Conservation (phyloP, 2,797 vertebrate genomes). For the Thalassophryne amazonica region DNA sequence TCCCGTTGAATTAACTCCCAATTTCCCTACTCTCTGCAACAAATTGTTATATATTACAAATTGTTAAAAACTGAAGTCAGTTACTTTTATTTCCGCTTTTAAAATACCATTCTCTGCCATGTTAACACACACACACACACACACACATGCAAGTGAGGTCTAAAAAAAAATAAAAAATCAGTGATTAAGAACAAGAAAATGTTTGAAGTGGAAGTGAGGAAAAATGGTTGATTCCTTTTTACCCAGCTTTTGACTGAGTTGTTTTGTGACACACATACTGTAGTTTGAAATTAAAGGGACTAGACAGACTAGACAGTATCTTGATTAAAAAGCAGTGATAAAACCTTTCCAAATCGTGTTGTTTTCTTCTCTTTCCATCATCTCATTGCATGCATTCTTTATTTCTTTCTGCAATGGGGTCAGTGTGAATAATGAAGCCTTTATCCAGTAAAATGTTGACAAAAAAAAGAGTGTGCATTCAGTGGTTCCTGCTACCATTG, state of each 20-base stretch:
- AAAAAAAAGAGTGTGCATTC: conserved; percentile 44
- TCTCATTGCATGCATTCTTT: conserved; percentile 30
- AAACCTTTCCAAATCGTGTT: conserved; percentile 11
- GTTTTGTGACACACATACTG: conserved; percentile 14
- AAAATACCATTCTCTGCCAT: too few relatives aligned
- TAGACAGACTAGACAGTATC: neutral
- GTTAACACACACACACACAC: too few relatives aligned
- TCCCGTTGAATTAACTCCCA: too few relatives aligned
- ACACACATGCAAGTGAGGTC: too few relatives aligned
- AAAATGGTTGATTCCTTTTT: conserved; percentile 5
- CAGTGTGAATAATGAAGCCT: conserved; percentile 60
- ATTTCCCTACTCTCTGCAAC: too few relatives aligned
- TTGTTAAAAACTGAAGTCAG: too few relatives aligned
- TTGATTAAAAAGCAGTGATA: conserved; percentile 4
- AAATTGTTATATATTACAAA: too few relatives aligned
- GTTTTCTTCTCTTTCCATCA: neutral
- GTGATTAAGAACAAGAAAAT: neutral
- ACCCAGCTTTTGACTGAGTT: conserved; percentile 3
- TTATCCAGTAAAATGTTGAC: conserved; percentile 69
- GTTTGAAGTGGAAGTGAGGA: conserved; percentile 5
- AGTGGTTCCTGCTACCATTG: conserved; percentile 31
- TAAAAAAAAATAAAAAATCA: too few relatives aligned
- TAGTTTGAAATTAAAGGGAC: conserved; percentile 1
- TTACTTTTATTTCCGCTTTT: too few relatives aligned
- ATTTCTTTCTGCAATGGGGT: conserved; percentile 34